These are phyloP conservation scores for Hydrozoanthus gracilis DNA, from an alignment of 92 coral and sea anemone species.

Conservation along the genomic window DNA sequence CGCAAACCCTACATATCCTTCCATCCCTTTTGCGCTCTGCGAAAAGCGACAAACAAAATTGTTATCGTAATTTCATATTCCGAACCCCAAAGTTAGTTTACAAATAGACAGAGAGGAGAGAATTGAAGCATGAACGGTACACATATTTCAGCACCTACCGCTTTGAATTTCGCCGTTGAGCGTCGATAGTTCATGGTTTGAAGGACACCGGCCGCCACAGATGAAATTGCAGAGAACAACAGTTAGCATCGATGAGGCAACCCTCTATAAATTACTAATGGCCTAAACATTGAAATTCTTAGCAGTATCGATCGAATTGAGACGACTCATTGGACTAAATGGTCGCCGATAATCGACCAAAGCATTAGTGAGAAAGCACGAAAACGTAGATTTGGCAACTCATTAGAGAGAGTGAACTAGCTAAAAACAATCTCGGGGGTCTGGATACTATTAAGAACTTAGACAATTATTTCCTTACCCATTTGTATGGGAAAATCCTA, in stretches of 20 bases:
- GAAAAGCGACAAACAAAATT: slow-evolving; percentile 7
- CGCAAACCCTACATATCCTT: slow-evolving; percentile 98
- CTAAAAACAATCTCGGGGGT: neutral
- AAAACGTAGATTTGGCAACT: neutral
- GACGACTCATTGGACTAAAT: neutral
- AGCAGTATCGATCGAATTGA: neutral
- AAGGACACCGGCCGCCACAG: slow-evolving; percentile 38
- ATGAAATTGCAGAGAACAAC: slow-evolving; percentile 43
- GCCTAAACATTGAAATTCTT: neutral
- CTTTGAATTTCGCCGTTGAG: slow-evolving; percentile 36
- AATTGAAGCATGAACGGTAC: neutral
- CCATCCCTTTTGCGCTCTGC: slow-evolving; percentile 97
- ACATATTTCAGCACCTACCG: slow-evolving; percentile 45
- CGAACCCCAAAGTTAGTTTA: neutral
- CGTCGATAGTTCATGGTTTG: slow-evolving; percentile 15
- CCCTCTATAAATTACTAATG: slow-evolving; percentile 28
- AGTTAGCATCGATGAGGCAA: slow-evolving; percentile 27
- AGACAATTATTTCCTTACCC: slow-evolving; percentile 29
- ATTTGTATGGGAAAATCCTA: slow-evolving; percentile 18
- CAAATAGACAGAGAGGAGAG: too few species aligned
- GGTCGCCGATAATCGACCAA: slow-evolving; percentile 11
- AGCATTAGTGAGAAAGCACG: slow-evolving; percentile 17
- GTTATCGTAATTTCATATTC: neutral
- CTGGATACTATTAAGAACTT: neutral
- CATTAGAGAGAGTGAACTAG: neutral